phyloP scores from a whole-genome alignment of 2,888 invertebrate species.

The Drosophila antonietae region DNA sequence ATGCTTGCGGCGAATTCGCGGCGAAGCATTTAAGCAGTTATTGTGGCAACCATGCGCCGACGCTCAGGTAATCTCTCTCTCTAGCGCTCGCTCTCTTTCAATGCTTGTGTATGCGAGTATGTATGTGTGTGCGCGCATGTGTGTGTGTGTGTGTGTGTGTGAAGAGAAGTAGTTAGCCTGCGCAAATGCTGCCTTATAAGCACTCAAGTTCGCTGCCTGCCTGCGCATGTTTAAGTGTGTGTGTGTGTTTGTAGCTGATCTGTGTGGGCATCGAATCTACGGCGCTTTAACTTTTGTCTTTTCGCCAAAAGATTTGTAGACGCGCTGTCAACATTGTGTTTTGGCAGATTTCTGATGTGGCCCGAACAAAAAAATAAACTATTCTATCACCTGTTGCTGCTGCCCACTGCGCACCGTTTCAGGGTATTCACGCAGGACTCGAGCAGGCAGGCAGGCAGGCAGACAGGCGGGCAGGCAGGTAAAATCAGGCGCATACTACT shows the following conservation, averaged over 20 bases:
- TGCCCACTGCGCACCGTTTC: constrained; percentile 17
- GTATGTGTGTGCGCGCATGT: constrained; percentile 13
- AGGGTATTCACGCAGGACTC: constrained; percentile 66
- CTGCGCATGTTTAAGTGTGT: constrained; percentile 6
- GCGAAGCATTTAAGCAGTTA: constrained; percentile 50
- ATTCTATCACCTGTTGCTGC: constrained; percentile 69
- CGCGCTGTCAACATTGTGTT: constrained; percentile 69
- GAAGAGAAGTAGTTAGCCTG: constrained; percentile 38
- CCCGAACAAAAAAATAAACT: constrained; percentile 7
- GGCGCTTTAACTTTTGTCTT: constrained; percentile 74
- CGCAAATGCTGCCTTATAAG: constrained; percentile 73
- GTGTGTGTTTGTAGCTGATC: constrained; percentile 45
- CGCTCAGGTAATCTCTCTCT: constrained; percentile 56
- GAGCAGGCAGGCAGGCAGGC: constrained; percentile 58
- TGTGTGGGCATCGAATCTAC: constrained; percentile 68
- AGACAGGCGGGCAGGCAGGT: constrained; percentile 61
- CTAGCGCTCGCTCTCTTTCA: constrained; percentile 23
- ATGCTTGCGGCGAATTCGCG: constrained; percentile 65
- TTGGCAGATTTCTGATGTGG: constrained; percentile 46
- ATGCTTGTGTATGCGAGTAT: constrained; percentile 19
- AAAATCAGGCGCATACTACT: constrained; percentile 56
- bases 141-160: constrained; percentile 32
- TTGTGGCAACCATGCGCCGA: constrained; percentile 29
- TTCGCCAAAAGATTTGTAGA: constrained; percentile 63
- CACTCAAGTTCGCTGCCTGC: constrained; percentile 65